phyloP scores from a whole-genome alignment of 2,888 invertebrate genomes.

The Trichacis sp. region DNA sequence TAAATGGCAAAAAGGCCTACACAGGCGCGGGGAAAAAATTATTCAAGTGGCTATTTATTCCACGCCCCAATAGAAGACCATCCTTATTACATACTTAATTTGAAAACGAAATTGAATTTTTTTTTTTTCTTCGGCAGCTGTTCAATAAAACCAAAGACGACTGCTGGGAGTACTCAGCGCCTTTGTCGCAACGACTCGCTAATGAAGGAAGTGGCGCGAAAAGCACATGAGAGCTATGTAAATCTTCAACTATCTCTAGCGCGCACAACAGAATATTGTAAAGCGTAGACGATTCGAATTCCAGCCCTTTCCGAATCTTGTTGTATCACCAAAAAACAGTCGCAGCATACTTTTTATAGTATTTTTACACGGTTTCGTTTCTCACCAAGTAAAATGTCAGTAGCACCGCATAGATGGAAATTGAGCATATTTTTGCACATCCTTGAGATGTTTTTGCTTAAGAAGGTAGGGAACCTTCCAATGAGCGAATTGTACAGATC shows the following conservation, averaged over 20 bases:
- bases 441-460: too few relatives aligned
- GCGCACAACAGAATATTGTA: slow-evolving; percentile 22
- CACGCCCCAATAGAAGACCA: too few relatives aligned
- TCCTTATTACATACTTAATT: too few relatives aligned
- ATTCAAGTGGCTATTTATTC: too few relatives aligned
- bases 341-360: slow-evolving; percentile 3
- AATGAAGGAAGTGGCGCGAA: slow-evolving; percentile 43
- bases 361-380: background rate
- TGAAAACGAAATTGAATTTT: slow-evolving; percentile 5
- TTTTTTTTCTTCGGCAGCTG: slow-evolving; percentile 69
- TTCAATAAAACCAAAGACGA: slow-evolving; percentile 80
- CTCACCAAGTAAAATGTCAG: too few relatives aligned
- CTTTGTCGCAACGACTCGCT: slow-evolving; percentile 70
- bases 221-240: slow-evolving; percentile 21
- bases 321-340: too few relatives aligned
- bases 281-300: background rate
- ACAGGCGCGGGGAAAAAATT: too few relatives aligned
- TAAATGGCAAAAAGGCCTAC: too few relatives aligned
- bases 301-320: background rate
- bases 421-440: too few relatives aligned
- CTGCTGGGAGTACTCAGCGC: slow-evolving; percentile 73
- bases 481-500: too few relatives aligned
- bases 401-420: too few relatives aligned
- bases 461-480: too few relatives aligned
- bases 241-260: slow-evolving; percentile 19